phyloP scores from a whole-genome alignment of 2,888 invertebrate genomes.

The Oscheius myriophilus region DNA sequence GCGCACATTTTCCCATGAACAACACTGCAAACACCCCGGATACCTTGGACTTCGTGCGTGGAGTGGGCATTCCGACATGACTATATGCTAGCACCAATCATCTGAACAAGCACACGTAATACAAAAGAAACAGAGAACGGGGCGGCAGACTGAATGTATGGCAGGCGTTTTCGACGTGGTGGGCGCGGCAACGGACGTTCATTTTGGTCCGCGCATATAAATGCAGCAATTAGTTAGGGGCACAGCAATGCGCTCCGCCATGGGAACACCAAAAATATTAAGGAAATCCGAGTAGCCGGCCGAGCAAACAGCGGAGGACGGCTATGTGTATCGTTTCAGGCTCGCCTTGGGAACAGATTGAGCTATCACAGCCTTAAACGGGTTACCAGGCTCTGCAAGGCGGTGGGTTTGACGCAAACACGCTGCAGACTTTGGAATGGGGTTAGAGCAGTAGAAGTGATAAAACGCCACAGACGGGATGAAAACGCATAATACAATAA shows the following conservation, averaged over 20 bases:
- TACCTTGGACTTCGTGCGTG: conserved; percentile 25
- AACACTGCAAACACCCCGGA: neutral
- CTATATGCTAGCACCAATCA: conserved; percentile 13
- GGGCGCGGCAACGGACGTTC: conserved; percentile 27
- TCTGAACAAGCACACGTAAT: conserved; percentile 12
- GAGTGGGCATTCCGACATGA: conserved; percentile 22
- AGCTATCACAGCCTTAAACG: neutral
- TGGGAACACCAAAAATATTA: conserved; percentile 16
- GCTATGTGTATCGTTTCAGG: too few species aligned
- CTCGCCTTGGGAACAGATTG: too few species aligned
- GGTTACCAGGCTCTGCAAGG: neutral
- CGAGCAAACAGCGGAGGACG: too few species aligned
- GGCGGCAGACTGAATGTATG: too few species aligned
- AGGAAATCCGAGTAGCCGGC: too few species aligned
- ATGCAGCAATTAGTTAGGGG: conserved; percentile 30
- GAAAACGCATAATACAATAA: too few species aligned
- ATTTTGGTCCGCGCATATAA: conserved; percentile 31
- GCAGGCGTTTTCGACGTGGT: conserved; percentile 29
- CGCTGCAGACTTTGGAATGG: too few species aligned
- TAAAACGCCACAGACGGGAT: too few species aligned
- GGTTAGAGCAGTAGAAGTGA: too few species aligned
- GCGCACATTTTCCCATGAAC: too few species aligned
- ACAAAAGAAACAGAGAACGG: neutral
- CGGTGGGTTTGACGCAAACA: neutral
- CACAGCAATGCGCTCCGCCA: conserved; percentile 20